These are phyloP conservation scores for Sapayoa aenigma DNA, from an alignment of 2,113 vertebrate species.

Conservation along the genomic window DNA sequence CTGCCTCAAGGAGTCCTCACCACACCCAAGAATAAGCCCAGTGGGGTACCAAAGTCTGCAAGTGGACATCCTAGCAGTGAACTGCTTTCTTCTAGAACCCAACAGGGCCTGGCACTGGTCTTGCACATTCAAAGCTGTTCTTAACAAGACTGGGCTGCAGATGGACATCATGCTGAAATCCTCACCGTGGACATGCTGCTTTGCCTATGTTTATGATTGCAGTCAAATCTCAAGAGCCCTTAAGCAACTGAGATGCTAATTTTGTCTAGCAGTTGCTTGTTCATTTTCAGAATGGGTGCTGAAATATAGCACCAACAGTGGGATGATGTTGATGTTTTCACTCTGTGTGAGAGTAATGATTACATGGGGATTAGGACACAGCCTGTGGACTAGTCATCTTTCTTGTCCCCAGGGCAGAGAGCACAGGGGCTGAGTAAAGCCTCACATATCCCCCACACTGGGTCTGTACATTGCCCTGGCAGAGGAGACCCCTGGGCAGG, in stretches of 20 bases:
- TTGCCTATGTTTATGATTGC: neutral
- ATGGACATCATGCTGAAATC: too few relatives aligned
- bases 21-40: neutral
- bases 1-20: neutral
- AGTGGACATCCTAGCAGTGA: neutral
- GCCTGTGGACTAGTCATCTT: neutral
- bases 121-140: rapidly evolving
- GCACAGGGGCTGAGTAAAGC: neutral
- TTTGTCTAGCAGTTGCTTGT: neutral
- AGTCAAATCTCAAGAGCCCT: neutral
- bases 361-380: too few relatives aligned
- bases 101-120: neutral
- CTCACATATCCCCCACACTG: neutral
- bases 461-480: neutral
- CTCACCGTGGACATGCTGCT: neutral
- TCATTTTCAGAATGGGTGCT: neutral
- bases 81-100: neutral
- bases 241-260: neutral
- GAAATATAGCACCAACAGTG: neutral
- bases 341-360: neutral
- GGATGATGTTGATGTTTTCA: neutral
- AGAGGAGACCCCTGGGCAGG: neutral
- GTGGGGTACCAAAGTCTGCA: neutral
- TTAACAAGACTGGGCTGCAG: neutral
- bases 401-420: neutral